Evolutionary conservation across 2,113 vertebrate species (phyloP).

Genomic region (Caranx ignobilis): DNA sequence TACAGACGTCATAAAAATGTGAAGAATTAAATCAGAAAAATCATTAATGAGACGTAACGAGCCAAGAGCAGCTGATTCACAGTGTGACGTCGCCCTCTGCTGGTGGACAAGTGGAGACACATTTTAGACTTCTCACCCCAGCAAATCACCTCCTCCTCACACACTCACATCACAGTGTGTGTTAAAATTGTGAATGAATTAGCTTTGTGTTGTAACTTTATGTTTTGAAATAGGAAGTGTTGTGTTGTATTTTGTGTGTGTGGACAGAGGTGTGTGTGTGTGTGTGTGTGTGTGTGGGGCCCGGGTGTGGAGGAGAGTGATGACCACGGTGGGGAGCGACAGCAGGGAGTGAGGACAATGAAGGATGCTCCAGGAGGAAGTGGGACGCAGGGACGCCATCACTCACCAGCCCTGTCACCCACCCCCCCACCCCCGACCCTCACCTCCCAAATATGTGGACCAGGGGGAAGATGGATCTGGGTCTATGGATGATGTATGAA

Average conservation of each 20-base stretch:
- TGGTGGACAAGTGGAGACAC: conserved; percentile 36
- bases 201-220: too few species aligned
- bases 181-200: too few species aligned
- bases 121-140: neutral
- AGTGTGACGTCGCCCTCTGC: conserved; percentile 72
- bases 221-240: neutral
- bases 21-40: conserved; percentile 1
- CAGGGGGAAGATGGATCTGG: conserved; percentile 62
- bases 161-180: too few species aligned
- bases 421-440: neutral
- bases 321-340: conserved; percentile 61
- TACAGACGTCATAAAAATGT: neutral
- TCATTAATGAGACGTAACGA: neutral
- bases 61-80: neutral
- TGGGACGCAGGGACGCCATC: conserved; percentile 70
- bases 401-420: conserved; percentile 48
- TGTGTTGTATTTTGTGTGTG: conserved; percentile 27
- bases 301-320: conserved; percentile 55
- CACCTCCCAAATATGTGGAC: conserved; percentile 39
- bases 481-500: conserved; percentile 52
- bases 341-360: conserved; percentile 62
- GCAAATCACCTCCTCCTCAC: too few species aligned
- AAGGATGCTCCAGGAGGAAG: conserved; percentile 71
- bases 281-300: conserved; percentile 28
- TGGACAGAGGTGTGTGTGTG: conserved; percentile 5